These are phyloP conservation scores for Potamilus streckersoni DNA, from an alignment of 1,140 invertebrate genomes.

Conservation along the genomic window DNA sequence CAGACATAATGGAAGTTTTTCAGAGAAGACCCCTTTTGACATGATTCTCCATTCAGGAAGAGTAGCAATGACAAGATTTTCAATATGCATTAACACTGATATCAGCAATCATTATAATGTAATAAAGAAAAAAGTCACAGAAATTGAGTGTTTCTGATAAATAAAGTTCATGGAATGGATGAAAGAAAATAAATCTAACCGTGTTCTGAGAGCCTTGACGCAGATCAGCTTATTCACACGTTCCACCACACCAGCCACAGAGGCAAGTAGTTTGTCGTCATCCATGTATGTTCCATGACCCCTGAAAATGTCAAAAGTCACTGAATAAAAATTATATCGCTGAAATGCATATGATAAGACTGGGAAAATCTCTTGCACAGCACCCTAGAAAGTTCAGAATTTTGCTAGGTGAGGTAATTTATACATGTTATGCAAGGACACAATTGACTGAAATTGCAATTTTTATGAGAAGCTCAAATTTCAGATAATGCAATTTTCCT, in stretches of 20 bases:
- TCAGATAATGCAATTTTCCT: not conserved
- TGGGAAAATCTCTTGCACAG: not conserved
- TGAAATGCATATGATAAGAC: not conserved
- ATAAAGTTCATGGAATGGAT: too few species aligned
- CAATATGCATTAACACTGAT: too few species aligned
- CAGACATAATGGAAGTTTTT: too few species aligned
- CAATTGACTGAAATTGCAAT: not conserved
- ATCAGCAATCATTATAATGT: too few species aligned
- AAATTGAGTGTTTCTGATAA: too few species aligned
- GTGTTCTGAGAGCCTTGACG: conserved; percentile 87
- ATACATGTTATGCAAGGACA: not conserved
- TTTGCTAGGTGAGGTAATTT: too few species aligned
- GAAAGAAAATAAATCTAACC: conserved; percentile 65
- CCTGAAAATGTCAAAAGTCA: conserved; percentile 71
- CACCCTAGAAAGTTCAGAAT: not conserved
- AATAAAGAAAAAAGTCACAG: too few species aligned
- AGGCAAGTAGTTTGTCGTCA: conserved; percentile 85
- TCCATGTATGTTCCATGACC: conserved; percentile 95
- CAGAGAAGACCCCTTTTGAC: too few species aligned
- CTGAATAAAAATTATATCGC: not conserved
- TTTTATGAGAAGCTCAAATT: not conserved
- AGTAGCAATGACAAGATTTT: too few species aligned
- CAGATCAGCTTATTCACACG: conserved; percentile 95
- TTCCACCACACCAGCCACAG: conserved; percentile 93
- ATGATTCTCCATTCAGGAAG: too few species aligned